Evolutionary conservation across 2,113 vertebrate species (phyloP), one percentile per base, ranked within the genome.

Genomic region (Perognathus longimembris): DNA sequence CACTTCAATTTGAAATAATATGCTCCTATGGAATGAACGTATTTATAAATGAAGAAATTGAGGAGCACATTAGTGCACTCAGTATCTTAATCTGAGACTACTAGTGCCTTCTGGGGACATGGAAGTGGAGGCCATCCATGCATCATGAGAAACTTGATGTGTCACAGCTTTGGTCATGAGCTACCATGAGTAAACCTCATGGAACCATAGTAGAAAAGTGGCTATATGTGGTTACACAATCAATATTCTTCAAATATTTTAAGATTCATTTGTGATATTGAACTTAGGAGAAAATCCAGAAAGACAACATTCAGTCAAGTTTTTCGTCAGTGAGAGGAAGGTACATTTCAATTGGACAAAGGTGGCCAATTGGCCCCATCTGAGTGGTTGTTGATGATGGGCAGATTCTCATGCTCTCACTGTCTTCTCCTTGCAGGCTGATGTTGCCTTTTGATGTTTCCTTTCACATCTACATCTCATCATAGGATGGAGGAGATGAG

Each of bases 1-100:
- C 24, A 77, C 38, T 88, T 84, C n/a, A 69, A n/a, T 74, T 88
- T 42, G 78, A 92, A 85, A 77, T 61, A 40, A 28, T 71, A n/a
- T 30, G 10, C 5, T 80, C 76, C 34, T 50, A 73, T 6, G 63
- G 57, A 81, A 77, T 75, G 42, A 32, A 59, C 34, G 14, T 6
- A 84, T 73, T 70, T 81, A n/a, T 2, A 20, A 21, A 66, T 71
- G 82, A 88, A 79, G 66, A 84, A 76, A 50, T 42, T 75, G 34
- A 84, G 30, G 42, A 83, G 38, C 36, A 34, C 59, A 80, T 67
- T 22, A 64, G 17, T 17, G 18, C 69, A 20, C 6, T 84, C 38
- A 54, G 34, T 77, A 61, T 50, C 3, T 3, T 40, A 6, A 64
- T 80, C 32, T 70, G 81, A 87, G 61, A 73, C 42, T 78, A 36